phyloP scores from a whole-genome alignment of 2,797 vertebrate genomes.

The Scomberomorus guttatus region DNA sequence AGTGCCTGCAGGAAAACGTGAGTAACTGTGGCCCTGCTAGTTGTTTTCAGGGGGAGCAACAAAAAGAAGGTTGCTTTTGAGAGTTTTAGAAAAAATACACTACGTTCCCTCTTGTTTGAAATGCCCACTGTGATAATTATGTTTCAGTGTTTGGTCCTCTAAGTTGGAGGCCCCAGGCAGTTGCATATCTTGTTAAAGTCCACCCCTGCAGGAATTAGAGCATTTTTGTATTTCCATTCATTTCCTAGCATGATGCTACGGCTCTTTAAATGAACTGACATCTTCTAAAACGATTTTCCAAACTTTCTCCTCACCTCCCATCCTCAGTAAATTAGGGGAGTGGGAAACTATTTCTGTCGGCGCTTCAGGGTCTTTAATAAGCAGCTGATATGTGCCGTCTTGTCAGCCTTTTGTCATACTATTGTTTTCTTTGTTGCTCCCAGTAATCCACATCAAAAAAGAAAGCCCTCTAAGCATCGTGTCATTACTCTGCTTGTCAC shows the following conservation, averaged over 20 bases:
- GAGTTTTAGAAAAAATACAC: too few relatives aligned
- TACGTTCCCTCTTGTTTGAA: neutral
- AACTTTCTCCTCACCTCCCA: slow-evolving; percentile 59
- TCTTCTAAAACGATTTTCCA: slow-evolving; percentile 43
- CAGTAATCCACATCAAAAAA: slow-evolving; percentile 72
- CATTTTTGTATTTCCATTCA: neutral
- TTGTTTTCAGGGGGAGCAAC: neutral
- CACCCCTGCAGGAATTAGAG: neutral
- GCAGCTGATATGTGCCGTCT: slow-evolving; percentile 66
- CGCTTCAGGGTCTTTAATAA: slow-evolving; percentile 64
- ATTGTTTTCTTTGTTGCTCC: slow-evolving; percentile 70
- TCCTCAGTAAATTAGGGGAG: slow-evolving; percentile 57
- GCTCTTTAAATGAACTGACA: slow-evolving; percentile 50
- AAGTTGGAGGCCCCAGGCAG: neutral
- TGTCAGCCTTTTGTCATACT: slow-evolving; percentile 71
- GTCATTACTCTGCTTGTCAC: slow-evolving; percentile 74
- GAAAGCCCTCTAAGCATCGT: slow-evolving; percentile 61
- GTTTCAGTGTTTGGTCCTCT: too few relatives aligned
- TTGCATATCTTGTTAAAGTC: neutral
- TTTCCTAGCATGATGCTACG: neutral
- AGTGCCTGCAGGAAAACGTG: too few relatives aligned
- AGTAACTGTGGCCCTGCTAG: too few relatives aligned
- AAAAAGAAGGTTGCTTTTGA: neutral
- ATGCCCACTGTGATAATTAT: neutral
- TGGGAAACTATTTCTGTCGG: slow-evolving; percentile 72